Base-by-base conservation (phyloP, 2,113 vertebrate genomes). In the Cryptotis parvus region DNA sequence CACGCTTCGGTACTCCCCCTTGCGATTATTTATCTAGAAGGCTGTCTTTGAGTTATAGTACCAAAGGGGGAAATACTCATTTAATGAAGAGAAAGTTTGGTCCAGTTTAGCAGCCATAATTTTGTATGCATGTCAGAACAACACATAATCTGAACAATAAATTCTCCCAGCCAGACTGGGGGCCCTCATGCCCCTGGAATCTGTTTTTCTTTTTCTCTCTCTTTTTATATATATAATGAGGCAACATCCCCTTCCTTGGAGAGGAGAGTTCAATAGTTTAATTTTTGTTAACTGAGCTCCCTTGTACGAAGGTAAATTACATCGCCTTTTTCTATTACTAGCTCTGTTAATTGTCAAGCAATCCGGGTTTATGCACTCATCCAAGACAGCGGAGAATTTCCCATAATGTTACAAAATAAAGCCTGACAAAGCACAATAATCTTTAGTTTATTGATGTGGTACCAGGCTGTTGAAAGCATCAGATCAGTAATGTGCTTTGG, bases 401-500 rank as follows among this genome's bases (percentile, higher is more conserved):
- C 98, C 97, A 98, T 98, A 98, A 98, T 97, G 98, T 97, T 97
- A 98, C 98, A 98, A 98, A 98, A 98, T 98, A 98, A 98, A 98
- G 98, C 98, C 98, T 98, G 98, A 98, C 98, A 98, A 98, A 98
- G 98, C 98, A 98, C 98, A 98, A 98, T 98, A 98, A 98, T 98
- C 98, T 98, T 98, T 98, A 97, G 96, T 98, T 98, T 98, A 98
- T 98, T 98, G 98, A 98, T 98, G 98, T 98, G 97, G 95, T 97
- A 97, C 96, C 96, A 97, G 95, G 96, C 97, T 98, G 97, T 97
- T 95, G 97, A 97, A 97, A 97, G 88, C 97, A 96, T 97, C 96
- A 97, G 97, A 97, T 97, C 96, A 86, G 97, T 98, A 98, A 98
- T 97, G 98, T 96, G 97, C 95, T 98, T 98, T 97, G 96, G 96